Conservation (phyloP, 2,113 vertebrate genomes). For the Polypterus bichir region DNA sequence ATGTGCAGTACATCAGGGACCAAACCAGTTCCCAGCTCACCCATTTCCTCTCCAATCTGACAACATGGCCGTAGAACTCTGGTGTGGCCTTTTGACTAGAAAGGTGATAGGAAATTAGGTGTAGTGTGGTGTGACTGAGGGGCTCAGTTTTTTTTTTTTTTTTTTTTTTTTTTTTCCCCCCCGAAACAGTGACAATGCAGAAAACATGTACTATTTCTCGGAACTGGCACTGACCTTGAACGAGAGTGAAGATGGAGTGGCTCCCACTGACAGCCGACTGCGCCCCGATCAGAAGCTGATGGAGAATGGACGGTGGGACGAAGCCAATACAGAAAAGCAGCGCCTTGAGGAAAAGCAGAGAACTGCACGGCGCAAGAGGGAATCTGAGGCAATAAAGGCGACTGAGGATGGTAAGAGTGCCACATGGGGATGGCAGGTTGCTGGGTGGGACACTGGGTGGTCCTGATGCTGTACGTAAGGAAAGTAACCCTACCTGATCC, state of each 20-base stretch:
- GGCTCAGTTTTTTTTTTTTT: no score
- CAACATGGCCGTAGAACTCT: no score
- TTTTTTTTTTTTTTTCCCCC: rapidly evolving
- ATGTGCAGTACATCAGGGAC: no score
- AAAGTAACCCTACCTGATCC: no score
- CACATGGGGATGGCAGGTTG: background rate
- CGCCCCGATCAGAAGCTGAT: slow-evolving; percentile 87
- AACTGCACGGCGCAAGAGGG: slow-evolving; percentile 59
- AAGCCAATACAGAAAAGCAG: slow-evolving; percentile 87
- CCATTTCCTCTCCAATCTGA: no score
- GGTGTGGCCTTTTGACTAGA: no score
- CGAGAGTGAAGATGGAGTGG: slow-evolving; percentile 65
- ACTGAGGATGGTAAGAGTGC: slow-evolving; percentile 53
- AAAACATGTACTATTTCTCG: slow-evolving; percentile 95
- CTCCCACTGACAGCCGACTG: slow-evolving; percentile 77
- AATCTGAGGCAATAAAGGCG: slow-evolving; percentile 55
- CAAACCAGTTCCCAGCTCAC: no score
- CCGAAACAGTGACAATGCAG: slow-evolving; percentile 64
- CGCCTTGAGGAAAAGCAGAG: slow-evolving; percentile 91
- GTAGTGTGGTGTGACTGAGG: rapidly evolving
- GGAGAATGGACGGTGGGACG: slow-evolving; percentile 90
- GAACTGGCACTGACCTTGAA: slow-evolving; percentile 82
- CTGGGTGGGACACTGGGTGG: no score
- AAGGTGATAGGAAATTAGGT: background rate
- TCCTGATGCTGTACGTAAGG: no score